phyloP scores from a whole-genome alignment of 2,797 vertebrate species.

The Amblyopsis hoosieri region DNA sequence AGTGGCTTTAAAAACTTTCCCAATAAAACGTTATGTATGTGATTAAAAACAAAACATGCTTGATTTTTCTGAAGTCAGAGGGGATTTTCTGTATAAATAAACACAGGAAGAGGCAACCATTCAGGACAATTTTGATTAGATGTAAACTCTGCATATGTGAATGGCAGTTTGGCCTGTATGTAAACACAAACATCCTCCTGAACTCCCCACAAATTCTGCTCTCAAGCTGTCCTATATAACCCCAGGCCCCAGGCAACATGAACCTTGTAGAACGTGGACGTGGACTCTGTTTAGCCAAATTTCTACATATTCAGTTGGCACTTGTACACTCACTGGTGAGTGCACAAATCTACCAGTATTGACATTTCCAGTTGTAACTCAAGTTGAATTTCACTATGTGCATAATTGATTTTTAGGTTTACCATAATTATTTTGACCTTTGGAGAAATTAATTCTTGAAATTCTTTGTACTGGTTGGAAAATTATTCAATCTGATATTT shows the following conservation, averaged over 20 bases:
- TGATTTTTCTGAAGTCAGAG: constrained; percentile 43
- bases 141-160: constrained; percentile 45
- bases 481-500: too few relatives aligned
- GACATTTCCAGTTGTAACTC: not conserved
- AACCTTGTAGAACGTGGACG: constrained; percentile 9
- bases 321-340: constrained; percentile 38
- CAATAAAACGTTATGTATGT: constrained; percentile 31
- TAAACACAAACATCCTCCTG: constrained; percentile 69
- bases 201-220: constrained; percentile 35
- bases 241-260: not conserved
- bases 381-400: constrained; percentile 12
- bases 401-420: constrained; percentile 19
- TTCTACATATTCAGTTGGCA: constrained; percentile 28
- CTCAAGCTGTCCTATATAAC: constrained; percentile 13
- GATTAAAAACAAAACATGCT: constrained; percentile 11
- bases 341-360: constrained; percentile 30
- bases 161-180: constrained; percentile 52
- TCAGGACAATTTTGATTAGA: constrained; percentile 58
- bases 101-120: constrained; percentile 70
- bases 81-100: constrained; percentile 69
- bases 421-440: constrained; percentile 22
- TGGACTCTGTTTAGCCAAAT: constrained; percentile 24
- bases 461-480: not conserved
- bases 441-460: constrained; percentile 19
- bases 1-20: constrained; percentile 25